Evolutionary conservation across 2,113 vertebrate genomes (phyloP).

Genomic region (Sebastes schlegelii): DNA sequence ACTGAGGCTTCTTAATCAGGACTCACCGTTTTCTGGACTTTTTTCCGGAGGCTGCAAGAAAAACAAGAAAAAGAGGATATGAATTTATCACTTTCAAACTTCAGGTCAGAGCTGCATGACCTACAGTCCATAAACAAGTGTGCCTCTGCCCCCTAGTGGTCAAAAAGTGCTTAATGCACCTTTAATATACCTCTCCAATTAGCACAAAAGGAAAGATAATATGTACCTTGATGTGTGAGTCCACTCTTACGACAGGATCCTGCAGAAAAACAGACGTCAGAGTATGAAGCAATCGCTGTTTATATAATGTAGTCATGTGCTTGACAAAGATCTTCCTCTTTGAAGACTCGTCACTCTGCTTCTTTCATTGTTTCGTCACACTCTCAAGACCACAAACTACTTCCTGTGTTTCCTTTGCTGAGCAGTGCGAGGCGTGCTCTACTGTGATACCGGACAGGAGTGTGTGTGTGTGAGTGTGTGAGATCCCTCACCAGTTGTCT

Average conservation of each 20-base stretch:
- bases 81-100: not conserved
- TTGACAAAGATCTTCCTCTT: not conserved
- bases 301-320: not conserved
- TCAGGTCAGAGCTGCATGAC: not conserved
- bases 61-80: not conserved
- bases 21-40: constrained; percentile 87
- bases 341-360: not conserved
- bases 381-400: not conserved
- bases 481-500: constrained; percentile 84
- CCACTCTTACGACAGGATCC: constrained; percentile 85
- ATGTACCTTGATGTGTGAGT: constrained; percentile 79
- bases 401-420: not conserved
- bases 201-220: not conserved
- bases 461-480: not conserved
- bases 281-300: not conserved
- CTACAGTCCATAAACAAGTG: not conserved
- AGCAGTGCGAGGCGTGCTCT: not conserved
- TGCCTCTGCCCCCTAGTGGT: not conserved
- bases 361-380: not conserved
- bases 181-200: not conserved
- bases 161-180: not conserved
- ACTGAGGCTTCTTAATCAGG: not conserved
- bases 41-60: constrained; percentile 81
- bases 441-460: not conserved
- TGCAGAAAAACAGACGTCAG: constrained; percentile 57